Conservation (phyloP, 2,113 vertebrate genomes). For the Anguilla japonica region DNA sequence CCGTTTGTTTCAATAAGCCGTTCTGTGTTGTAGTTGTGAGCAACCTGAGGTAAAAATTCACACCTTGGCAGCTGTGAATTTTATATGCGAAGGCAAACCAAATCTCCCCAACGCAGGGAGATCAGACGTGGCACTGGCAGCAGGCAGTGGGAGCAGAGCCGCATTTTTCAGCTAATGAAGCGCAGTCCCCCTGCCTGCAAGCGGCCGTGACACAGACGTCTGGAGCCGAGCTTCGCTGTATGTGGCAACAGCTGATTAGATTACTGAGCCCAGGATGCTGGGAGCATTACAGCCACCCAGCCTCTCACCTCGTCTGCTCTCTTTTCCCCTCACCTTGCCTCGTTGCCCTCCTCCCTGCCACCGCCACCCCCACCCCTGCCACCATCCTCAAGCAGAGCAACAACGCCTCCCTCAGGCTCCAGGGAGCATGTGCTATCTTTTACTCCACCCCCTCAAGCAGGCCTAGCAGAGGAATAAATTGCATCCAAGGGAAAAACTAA, state of each 20-base stretch:
- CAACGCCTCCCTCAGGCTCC: constrained; percentile 59
- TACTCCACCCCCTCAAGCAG: neutral
- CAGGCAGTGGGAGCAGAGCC: constrained; percentile 39
- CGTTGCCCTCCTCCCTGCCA: neutral
- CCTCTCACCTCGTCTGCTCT: constrained; percentile 66
- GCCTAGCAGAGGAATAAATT: neutral
- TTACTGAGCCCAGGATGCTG: constrained; percentile 47
- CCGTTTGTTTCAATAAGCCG: neutral
- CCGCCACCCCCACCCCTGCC: neutral
- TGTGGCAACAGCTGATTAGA: constrained; percentile 59
- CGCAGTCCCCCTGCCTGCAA: constrained; percentile 26
- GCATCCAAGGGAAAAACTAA: neutral
- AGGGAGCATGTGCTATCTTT: constrained; percentile 33
- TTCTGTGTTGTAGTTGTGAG: neutral
- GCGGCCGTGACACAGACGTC: constrained; percentile 15
- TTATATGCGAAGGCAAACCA: neutral
- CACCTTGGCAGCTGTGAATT: neutral
- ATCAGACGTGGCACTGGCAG: neutral
- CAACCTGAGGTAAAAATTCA: neutral
- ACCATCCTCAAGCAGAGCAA: constrained; percentile 35
- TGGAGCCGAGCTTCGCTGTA: constrained; percentile 26
- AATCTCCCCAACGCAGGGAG: neutral
- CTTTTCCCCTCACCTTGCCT: constrained; percentile 30
- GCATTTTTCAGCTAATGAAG: constrained; percentile 32
- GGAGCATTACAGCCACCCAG: constrained; percentile 50